Evolutionary conservation across 2,888 invertebrate genomes (phyloP).

Genomic region (Heterodera filipjevi): DNA sequence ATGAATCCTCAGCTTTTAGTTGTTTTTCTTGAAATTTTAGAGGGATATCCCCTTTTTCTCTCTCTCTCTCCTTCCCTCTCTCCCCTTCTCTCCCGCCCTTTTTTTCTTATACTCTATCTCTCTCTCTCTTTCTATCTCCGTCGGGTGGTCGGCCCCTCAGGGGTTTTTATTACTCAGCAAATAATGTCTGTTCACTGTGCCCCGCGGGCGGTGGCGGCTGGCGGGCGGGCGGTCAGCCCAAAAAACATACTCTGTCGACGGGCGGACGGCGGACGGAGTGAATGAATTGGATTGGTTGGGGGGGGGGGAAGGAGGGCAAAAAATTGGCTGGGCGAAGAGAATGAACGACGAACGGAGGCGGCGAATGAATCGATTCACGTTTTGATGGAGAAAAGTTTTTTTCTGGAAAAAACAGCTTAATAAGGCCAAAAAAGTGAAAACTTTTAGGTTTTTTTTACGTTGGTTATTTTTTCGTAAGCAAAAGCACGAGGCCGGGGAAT

Average conservation of each 20-base stretch:
- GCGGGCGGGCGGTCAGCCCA: conserved; percentile 12
- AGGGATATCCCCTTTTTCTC: neutral
- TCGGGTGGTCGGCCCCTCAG: neutral
- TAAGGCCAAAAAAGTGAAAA: neutral
- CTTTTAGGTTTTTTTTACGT: no score
- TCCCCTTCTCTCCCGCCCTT: neutral
- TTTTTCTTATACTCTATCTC: neutral
- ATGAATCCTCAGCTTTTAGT: neutral
- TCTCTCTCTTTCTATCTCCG: neutral
- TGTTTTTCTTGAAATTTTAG: neutral
- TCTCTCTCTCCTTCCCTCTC: neutral
- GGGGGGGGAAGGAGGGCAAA: conserved; percentile 1
- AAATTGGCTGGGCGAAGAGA: neutral
- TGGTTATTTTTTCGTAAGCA: no score
- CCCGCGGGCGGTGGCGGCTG: conserved; percentile 5
- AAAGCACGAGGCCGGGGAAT: no score
- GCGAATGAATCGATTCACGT: neutral
- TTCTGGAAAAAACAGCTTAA: conserved; percentile 4
- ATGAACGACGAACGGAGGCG: neutral
- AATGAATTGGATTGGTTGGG: conserved; percentile 6
- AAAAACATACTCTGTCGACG: neutral
- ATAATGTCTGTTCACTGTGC: neutral
- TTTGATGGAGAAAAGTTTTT: neutral
- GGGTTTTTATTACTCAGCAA: conserved; percentile 10
- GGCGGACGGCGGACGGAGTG: neutral